Base-by-base conservation (phyloP, 2,888 invertebrate species). In the Agriopis aurantiaria region DNA sequence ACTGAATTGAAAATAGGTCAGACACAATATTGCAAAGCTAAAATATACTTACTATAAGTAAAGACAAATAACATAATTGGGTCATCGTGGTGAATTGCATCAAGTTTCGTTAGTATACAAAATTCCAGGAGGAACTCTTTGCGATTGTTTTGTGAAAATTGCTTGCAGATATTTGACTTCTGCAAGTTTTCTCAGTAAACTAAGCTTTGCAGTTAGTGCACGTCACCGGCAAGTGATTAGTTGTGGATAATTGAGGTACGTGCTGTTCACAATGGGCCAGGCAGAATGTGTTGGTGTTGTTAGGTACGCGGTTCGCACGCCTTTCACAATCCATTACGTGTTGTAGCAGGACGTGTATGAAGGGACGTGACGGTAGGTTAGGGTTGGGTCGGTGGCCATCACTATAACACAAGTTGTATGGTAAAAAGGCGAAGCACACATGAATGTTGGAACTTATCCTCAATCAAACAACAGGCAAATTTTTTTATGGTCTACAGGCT, bases 301-400 rank as follows among this genome's bases (percentile, higher is more conserved):
- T 74, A 81, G 69, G 59, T 60, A 40, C 51, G 41, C 60, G 79
- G 87, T 91, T 92, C 91, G 85, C 92, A 91, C 87, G 87, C 84
- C 90, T 91, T 92, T 92, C 91, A 85, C 91, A 84, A 85, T 72
- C 82, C 86, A 91, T 91, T 90, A 88, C 84, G 76, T 81, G 84
- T 77, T 79, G 73, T 68, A 78, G 73, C 81, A 90, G 90, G 91
- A 90, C 86, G 87, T 85, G 83, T 83, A 80, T 80, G 79, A 23
- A 58, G 80, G 52, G 69, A 61, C 67, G 59, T 78, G 70, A 80
- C 63, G 66, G 56, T 43, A 57, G 67, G 59, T 55, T 78, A 84
- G 82, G 85, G 81, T 62, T 81, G 79, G 79, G 40, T 72, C 12
- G 23, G 33, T 33, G 33, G 33, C 33, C 5, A 23, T 33, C 8